Evolutionary conservation across 2,888 invertebrate genomes (phyloP), one percentile per base, ranked within the genome.

Genomic region (Dysmachus trigonus): DNA sequence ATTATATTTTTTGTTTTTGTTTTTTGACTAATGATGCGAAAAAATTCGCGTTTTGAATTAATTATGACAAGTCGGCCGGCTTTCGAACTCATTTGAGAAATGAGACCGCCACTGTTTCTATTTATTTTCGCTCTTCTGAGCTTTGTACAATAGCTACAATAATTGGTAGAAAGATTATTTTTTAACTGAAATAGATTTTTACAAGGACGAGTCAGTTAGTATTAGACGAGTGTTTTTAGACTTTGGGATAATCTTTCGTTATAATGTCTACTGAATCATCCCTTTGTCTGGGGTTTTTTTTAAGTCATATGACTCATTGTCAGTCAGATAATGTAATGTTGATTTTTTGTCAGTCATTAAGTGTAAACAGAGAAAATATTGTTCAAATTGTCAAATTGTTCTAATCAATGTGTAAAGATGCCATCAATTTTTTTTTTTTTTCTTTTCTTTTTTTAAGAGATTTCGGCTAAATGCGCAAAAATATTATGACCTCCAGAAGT

Each of bases 21-120:
- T 30, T 30, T 31, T 79, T 51, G 30, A 51, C 31, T 79, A 79
- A 79, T 79, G 79, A 79, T 30, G 79, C 79, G 79, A 79, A 51
- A 79, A 79, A 51, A 31, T 79, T 62, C 62, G 62, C 7, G 10
- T 62, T 62, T 10, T 41, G 18, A 18, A 2, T 10, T 22, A 38
- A 77, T 77, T 77, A 18, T 38, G 47, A n/a, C 31, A 79, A 30
- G 38, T 77, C 41, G 22, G 33, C 27, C 62, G n/a, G 76, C 35
- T 76, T 76, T 38, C 38, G 35, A 76, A 76, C 35, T 76, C 13
- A 76, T 76, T 76, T 22, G 13, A 5, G 33, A 76, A 76, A 31
- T 76, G 38, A 35, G 76, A 22, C 33, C 38, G 33, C 18, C 22
- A 38, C 33, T 76, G 38, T 3, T 76, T 35, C n/a, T 76, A 62